Evolutionary conservation across 2,797 vertebrate genomes (phyloP).

Genomic region (Chloroceryle inda): DNA sequence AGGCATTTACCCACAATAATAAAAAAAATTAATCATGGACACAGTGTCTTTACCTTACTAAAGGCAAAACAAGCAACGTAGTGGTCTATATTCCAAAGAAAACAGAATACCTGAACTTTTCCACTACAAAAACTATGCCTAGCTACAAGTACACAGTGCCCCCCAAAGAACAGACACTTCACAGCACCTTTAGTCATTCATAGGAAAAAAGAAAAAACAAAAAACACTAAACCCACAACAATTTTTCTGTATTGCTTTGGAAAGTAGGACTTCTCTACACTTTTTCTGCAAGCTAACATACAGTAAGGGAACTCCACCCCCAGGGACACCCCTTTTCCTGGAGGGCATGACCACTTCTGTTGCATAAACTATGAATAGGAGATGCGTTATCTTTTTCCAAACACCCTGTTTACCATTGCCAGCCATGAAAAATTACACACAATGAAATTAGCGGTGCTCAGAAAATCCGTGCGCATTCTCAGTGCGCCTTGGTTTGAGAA

Average conservation of each 20-base stretch:
- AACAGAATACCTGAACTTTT: slow-evolving; percentile 25
- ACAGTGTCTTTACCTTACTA: background rate
- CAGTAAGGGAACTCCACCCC: background rate
- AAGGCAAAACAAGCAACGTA: background rate
- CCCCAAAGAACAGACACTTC: slow-evolving; percentile 53
- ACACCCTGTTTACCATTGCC: background rate
- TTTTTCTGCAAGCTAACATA: background rate
- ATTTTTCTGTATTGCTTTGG: background rate
- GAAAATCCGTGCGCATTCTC: background rate
- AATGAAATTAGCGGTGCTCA: background rate
- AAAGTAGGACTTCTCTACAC: background rate
- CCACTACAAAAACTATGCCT: background rate
- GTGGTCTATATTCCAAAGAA: background rate
- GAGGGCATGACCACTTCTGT: background rate
- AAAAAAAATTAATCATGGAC: background rate
- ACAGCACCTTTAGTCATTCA: slow-evolving; percentile 1
- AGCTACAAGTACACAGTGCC: slow-evolving; percentile 49
- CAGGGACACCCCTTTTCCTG: background rate
- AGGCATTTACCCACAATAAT: background rate
- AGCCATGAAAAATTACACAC: fast-evolving
- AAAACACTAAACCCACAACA: too few species aligned
- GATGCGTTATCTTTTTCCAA: background rate
- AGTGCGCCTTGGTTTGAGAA: background rate
- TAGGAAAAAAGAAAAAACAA: background rate
- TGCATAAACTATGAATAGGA: background rate